These are phyloP conservation scores for Indicator indicator DNA, from an alignment of 2,113 vertebrate genomes.

Conservation along the genomic window DNA sequence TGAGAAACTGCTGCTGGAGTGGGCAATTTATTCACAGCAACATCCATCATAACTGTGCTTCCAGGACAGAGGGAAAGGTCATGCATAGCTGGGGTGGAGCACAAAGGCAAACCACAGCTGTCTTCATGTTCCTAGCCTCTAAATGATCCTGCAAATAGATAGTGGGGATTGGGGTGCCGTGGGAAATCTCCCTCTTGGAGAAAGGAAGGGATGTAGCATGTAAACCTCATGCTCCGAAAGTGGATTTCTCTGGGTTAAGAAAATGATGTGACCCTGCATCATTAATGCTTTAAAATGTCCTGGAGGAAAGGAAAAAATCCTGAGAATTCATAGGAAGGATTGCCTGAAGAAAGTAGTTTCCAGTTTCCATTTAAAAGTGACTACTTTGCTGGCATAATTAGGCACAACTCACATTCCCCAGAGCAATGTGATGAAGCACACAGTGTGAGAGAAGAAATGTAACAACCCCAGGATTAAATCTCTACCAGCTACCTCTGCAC, in stretches of 20 bases:
- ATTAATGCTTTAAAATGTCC: not conserved
- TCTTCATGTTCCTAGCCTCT: not conserved
- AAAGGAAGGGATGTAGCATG: not conserved
- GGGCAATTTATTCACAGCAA: not conserved
- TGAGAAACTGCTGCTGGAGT: not conserved
- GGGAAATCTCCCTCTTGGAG: not conserved
- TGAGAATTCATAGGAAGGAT: not conserved
- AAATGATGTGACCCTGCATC: not conserved
- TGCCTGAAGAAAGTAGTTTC: constrained; percentile 29
- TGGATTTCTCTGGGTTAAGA: not conserved
- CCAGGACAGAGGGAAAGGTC: not conserved
- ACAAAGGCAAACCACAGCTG: not conserved
- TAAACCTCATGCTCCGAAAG: not conserved
- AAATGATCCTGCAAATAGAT: not conserved
- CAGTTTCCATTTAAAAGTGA: constrained; percentile 9
- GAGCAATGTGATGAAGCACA: constrained; percentile 10
- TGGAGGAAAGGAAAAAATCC: not conserved
- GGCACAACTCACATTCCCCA: constrained; percentile 28
- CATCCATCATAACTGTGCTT: not conserved
- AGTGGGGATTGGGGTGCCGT: not conserved
- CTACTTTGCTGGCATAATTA: constrained; percentile 44
- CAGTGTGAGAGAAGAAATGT: constrained; percentile 3
- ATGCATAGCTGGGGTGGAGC: not conserved
- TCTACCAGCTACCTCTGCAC: constrained; percentile 5
- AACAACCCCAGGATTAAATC: constrained; percentile 30